Evolutionary conservation across 2,797 vertebrate genomes (phyloP).

Genomic region (Mus spretus): DNA sequence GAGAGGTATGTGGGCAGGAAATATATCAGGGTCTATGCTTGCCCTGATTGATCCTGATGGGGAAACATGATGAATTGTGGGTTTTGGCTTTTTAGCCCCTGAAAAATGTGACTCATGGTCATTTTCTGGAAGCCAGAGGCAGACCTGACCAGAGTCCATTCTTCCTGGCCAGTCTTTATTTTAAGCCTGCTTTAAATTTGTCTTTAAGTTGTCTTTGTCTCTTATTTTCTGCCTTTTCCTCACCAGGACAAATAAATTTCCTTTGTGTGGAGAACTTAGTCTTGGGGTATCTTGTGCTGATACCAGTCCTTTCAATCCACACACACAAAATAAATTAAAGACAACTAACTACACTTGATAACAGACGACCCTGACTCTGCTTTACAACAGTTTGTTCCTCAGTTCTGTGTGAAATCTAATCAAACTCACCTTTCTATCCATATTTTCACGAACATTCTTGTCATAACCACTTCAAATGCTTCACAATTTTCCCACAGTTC

Average conservation of each 20-base stretch:
- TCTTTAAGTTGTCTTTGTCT: not conserved
- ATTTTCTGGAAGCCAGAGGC: not conserved
- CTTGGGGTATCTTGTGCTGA: not conserved
- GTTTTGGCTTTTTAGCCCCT: not conserved
- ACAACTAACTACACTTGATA: not conserved
- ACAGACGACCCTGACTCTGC: not conserved
- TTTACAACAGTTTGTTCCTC: not conserved
- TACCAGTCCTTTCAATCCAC: not conserved
- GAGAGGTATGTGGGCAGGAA: not conserved
- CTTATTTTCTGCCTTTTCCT: not conserved
- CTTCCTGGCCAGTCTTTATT: not conserved
- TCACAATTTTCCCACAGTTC: not conserved
- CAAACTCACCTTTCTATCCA: not conserved
- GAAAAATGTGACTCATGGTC: not conserved
- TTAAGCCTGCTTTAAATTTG: not conserved
- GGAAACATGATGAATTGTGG: not conserved
- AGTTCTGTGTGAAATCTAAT: not conserved
- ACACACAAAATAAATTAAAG: not conserved
- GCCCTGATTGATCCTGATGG: not conserved
- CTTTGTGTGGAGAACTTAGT: not conserved
- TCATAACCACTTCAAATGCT: not conserved
- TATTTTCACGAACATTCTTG: not conserved
- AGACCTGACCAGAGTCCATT: not conserved
- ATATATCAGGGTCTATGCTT: not conserved
- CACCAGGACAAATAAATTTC: not conserved